These are phyloP conservation scores for Leucosticte australis DNA, from an alignment of 2,113 vertebrate genomes.

Conservation along the genomic window DNA sequence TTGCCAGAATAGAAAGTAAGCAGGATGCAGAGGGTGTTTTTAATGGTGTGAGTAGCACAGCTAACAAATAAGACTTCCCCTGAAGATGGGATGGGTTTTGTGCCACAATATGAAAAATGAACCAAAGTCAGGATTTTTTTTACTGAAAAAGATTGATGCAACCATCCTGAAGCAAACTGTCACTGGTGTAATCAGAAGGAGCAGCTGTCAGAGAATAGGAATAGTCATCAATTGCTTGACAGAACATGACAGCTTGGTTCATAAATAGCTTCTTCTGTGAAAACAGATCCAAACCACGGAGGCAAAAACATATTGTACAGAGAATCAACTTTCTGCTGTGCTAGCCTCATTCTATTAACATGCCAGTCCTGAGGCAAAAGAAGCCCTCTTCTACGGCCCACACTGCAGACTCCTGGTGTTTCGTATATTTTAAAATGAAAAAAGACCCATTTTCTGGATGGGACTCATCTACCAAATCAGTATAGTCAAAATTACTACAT, in stretches of 20 bases:
- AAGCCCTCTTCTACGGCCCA: not conserved
- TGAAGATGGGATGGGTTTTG: not conserved
- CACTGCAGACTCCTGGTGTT: not conserved
- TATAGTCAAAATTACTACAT: not conserved
- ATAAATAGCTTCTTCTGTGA: conserved; percentile 45
- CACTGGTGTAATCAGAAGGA: not conserved
- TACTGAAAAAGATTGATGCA: not conserved
- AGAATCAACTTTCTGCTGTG: conserved; percentile 36
- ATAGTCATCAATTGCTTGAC: conserved; percentile 37
- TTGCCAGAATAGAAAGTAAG: not conserved
- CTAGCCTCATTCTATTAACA: conserved; percentile 43
- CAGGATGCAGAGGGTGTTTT: not conserved
- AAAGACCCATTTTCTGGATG: not conserved
- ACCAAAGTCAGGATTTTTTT: not conserved
- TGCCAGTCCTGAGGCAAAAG: not conserved
- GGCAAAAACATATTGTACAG: conserved; percentile 36
- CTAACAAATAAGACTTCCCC: not conserved
- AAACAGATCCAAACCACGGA: conserved; percentile 39
- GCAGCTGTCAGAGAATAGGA: conserved; percentile 1
- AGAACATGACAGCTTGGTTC: conserved; percentile 38
- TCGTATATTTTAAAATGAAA: not conserved
- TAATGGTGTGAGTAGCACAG: not conserved
- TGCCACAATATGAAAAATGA: not conserved
- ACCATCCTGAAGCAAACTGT: conserved; percentile 23
- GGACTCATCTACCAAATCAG: not conserved